A percentile compares a stretch with the other conserved stretches of the same genome.
These are phyloP conservation scores for Enteromius paludinosus DNA, from an alignment of 2,797 vertebrate genomes.

Conservation along the genomic window DNA sequence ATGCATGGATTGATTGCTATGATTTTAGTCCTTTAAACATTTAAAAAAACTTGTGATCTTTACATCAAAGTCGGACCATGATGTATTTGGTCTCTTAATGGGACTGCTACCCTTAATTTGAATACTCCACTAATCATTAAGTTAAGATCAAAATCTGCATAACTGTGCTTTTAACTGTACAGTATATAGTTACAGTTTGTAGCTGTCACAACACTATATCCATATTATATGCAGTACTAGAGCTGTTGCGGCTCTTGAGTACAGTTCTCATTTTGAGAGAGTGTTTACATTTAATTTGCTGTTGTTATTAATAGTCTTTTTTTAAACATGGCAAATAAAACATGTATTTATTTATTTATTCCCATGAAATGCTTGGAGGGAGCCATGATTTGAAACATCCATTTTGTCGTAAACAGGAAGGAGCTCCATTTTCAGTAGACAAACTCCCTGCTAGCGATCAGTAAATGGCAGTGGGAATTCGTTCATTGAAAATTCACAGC, in stretches of 20 bases:
- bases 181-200: neutral
- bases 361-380: neutral
- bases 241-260: neutral
- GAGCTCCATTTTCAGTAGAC: conserved; percentile 21
- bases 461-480: conserved; percentile 77
- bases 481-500: conserved; percentile 81
- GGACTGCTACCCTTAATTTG: neutral
- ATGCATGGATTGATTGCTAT: neutral
- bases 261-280: neutral
- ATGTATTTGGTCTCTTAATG: neutral
- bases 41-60: neutral
- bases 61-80: neutral
- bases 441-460: conserved; percentile 42
- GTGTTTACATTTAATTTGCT: conserved; percentile 12
- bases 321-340: neutral
- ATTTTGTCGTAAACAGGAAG: conserved; percentile 13
- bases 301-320: neutral
- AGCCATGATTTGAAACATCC: neutral
- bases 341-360: neutral
- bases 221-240: neutral
- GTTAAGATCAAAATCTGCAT: neutral
- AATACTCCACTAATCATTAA: neutral
- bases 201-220: neutral
- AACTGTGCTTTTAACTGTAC: neutral
- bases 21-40: neutral